Percentiles rank a stretch among this genome's conserved stretches.
These are phyloP conservation scores for Idaea straminata DNA, from an alignment of 2,888 invertebrate species.

Conservation along the genomic window DNA sequence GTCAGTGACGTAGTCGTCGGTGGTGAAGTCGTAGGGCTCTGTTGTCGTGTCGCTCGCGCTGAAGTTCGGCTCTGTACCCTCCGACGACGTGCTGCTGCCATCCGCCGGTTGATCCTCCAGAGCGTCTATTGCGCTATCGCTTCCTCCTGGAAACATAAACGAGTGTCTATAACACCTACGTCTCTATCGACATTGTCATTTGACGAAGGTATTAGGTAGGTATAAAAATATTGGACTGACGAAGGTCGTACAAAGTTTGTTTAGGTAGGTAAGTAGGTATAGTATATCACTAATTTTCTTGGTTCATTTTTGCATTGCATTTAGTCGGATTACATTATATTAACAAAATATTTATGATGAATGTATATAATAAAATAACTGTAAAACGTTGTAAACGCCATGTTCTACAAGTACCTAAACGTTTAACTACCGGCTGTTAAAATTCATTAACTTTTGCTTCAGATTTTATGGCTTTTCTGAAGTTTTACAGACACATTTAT, in stretches of 20 bases:
- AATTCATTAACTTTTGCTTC: constrained; percentile 28
- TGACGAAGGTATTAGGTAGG: not conserved
- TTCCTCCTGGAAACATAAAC: constrained; percentile 60
- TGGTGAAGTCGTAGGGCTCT: constrained; percentile 23
- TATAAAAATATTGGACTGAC: too few relatives aligned
- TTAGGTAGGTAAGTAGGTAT: not conserved
- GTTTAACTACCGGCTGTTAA: constrained; percentile 18
- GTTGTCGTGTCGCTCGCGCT: constrained; percentile 19
- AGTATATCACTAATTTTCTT: not conserved
- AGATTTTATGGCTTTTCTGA: constrained; percentile 32
- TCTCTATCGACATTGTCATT: not conserved
- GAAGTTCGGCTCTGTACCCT: constrained; percentile 17
- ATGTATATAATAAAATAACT: not conserved
- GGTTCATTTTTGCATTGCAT: not conserved
- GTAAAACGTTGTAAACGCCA: not conserved
- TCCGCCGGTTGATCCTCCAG: constrained; percentile 36
- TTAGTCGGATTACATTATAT: not conserved
- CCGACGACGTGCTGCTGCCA: constrained; percentile 34
- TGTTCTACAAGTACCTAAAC: not conserved
- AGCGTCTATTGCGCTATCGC: constrained; percentile 68
- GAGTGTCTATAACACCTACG: not conserved
- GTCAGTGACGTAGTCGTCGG: constrained; percentile 16
- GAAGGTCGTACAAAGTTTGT: not conserved
- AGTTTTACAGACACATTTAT: constrained; percentile 39
- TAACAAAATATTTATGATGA: not conserved